Evolutionary conservation across 1,140 invertebrate genomes (phyloP).

Genomic region (Leguminivora glycinivorella): DNA sequence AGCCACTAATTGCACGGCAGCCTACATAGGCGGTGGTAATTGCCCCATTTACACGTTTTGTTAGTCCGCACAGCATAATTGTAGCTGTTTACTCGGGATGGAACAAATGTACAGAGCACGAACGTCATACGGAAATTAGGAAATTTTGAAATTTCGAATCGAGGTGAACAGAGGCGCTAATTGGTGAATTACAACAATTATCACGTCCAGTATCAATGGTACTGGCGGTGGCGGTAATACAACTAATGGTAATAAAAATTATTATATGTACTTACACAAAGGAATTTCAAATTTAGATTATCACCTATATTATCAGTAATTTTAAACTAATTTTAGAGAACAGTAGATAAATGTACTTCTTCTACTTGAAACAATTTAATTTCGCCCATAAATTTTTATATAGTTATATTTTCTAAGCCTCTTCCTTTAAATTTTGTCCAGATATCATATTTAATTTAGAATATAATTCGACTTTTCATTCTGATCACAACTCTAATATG

Average conservation of each 20-base stretch:
- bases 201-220: neutral
- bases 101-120: constrained; percentile 60
- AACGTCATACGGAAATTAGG: constrained; percentile 46
- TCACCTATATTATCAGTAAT: too few relatives aligned
- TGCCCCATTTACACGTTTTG: constrained; percentile 77
- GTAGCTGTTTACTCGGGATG: constrained; percentile 66
- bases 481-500: too few relatives aligned
- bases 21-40: constrained; percentile 75
- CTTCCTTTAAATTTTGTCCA: too few relatives aligned
- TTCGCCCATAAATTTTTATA: too few relatives aligned
- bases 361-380: too few relatives aligned
- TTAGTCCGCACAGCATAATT: constrained; percentile 74
- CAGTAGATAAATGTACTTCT: too few relatives aligned
- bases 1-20: constrained; percentile 73
- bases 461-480: too few relatives aligned
- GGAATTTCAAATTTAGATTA: too few relatives aligned
- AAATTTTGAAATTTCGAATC: constrained; percentile 40
- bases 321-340: too few relatives aligned
- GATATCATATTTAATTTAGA: too few relatives aligned
- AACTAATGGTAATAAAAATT: neutral
- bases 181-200: constrained; percentile 32
- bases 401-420: neutral
- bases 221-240: neutral
- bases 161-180: constrained; percentile 29
- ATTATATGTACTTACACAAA: neutral